Conservation (phyloP, 2,888 invertebrate species). For the Melanostoma scalare region DNA sequence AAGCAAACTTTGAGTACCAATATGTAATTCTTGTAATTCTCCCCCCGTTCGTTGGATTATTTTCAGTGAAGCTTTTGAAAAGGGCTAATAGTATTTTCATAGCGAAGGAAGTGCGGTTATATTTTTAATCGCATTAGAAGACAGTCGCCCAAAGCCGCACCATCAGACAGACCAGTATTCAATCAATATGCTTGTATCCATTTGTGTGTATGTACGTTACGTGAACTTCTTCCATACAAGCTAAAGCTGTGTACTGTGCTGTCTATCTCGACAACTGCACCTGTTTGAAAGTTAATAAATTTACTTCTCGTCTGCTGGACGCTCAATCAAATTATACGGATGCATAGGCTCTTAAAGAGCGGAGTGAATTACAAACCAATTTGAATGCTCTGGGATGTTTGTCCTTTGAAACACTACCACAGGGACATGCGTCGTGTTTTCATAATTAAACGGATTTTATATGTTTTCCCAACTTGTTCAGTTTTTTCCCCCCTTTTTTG, state of each 20-base stretch:
- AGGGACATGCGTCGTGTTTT: slow-evolving; percentile 26
- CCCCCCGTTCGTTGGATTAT: not conserved
- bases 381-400: not conserved
- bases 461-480: slow-evolving; percentile 14
- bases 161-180: slow-evolving; percentile 40
- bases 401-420: slow-evolving; percentile 36
- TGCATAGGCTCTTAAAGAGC: slow-evolving; percentile 27
- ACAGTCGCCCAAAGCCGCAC: slow-evolving; percentile 11
- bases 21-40: not conserved
- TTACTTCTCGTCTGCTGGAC: slow-evolving; percentile 69
- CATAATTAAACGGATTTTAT: slow-evolving; percentile 49
- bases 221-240: too few relatives aligned
- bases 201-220: not conserved
- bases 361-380: slow-evolving; percentile 17
- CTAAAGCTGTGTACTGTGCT: too few relatives aligned
- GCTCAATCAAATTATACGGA: slow-evolving; percentile 66
- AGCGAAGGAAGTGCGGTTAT: not conserved
- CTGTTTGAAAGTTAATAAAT: slow-evolving; percentile 62
- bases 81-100: slow-evolving; percentile 35
- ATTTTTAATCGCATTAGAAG: slow-evolving; percentile 57
- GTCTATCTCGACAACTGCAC: slow-evolving; percentile 25
- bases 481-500: not conserved
- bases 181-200: slow-evolving; percentile 29
- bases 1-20: slow-evolving; percentile 4
- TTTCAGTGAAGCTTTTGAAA: slow-evolving; percentile 10